phyloP scores from a whole-genome alignment of 2,113 vertebrate genomes.

The Syngnathus typhle region DNA sequence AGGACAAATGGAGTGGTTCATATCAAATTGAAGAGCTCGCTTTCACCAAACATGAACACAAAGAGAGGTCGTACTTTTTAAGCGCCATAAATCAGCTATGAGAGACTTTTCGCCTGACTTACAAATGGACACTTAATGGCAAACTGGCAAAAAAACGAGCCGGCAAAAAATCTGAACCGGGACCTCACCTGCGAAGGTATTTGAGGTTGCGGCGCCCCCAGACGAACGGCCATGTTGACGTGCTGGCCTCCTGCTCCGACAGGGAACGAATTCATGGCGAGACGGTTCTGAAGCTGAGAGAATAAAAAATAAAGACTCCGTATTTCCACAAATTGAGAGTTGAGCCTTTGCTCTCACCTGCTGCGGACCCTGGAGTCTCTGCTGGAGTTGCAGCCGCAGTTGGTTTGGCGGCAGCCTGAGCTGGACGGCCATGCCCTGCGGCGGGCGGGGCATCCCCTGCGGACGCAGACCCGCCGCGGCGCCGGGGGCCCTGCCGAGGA shows the following conservation, averaged over 20 bases:
- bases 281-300: slow-evolving; percentile 80
- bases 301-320: no score
- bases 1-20: neutral
- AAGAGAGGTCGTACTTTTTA: neutral
- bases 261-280: slow-evolving; percentile 81
- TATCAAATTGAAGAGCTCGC: neutral
- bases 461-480: slow-evolving; percentile 75
- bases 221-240: slow-evolving; percentile 77
- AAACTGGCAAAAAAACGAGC: neutral
- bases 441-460: slow-evolving; percentile 63
- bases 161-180: no score
- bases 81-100: neutral
- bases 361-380: slow-evolving; percentile 85
- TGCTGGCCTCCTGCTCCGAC: slow-evolving; percentile 45
- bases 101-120: neutral
- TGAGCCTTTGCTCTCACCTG: slow-evolving; percentile 71
- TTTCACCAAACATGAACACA: neutral
- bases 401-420: slow-evolving; percentile 86
- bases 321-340: neutral
- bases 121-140: neutral
- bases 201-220: slow-evolving; percentile 76
- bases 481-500: slow-evolving; percentile 71
- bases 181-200: slow-evolving; percentile 79
- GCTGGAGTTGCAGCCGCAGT: slow-evolving; percentile 86
- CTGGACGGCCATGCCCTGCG: slow-evolving; percentile 74